Evolutionary conservation across 2,113 vertebrate species (phyloP).

Genomic region (Oplegnathus fasciatus): DNA sequence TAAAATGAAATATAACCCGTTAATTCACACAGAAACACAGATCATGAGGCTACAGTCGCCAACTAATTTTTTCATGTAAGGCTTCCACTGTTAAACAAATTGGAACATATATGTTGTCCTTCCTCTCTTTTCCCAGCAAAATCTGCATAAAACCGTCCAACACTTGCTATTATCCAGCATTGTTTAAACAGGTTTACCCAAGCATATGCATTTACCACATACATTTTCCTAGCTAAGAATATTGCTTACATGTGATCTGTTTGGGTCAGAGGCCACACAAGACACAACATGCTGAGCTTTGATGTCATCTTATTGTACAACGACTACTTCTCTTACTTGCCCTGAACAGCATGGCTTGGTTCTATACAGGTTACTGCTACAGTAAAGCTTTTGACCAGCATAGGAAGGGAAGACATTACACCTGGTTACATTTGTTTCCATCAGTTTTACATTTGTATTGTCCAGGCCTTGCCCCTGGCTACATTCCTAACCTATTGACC

Average conservation of each 20-base stretch:
- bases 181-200: neutral
- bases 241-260: neutral
- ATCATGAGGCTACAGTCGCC: neutral
- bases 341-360: neutral
- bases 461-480: neutral
- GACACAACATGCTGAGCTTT: neutral
- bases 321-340: neutral
- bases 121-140: neutral
- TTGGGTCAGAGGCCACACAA: neutral
- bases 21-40: neutral
- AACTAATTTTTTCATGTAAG: too few species aligned
- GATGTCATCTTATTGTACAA: neutral
- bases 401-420: neutral
- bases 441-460: constrained; percentile 12
- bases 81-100: too few species aligned
- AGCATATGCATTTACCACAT: neutral
- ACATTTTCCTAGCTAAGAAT: neutral
- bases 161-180: neutral
- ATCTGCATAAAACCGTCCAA: neutral
- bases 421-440: neutral
- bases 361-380: neutral
- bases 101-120: neutral
- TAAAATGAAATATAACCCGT: neutral
- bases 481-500: constrained; percentile 6
- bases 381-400: neutral